These are phyloP conservation scores for Arrhamphus sclerolepis DNA, from an alignment of 2,797 vertebrate species.

Conservation along the genomic window DNA sequence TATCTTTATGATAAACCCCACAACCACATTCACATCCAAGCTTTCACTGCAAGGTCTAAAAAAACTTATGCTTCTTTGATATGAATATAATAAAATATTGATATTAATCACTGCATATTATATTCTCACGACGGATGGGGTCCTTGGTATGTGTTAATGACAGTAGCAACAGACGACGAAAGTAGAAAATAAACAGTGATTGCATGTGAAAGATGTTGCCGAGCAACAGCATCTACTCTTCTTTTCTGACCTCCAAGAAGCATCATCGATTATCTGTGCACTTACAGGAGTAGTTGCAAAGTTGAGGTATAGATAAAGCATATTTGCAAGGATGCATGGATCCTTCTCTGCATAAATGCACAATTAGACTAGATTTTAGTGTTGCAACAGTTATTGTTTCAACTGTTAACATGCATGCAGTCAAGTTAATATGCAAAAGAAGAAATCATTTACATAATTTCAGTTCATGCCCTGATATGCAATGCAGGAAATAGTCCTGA, in stretches of 20 bases:
- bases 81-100: neutral
- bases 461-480: conserved; percentile 26
- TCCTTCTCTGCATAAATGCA: conserved; percentile 33
- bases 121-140: too few relatives aligned
- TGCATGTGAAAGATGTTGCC: conserved; percentile 56
- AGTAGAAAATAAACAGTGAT: neutral
- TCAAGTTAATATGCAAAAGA: conserved; percentile 18
- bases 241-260: neutral
- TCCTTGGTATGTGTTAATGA: too few relatives aligned
- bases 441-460: conserved; percentile 2
- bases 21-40: neutral
- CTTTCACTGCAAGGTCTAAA: conserved; percentile 16
- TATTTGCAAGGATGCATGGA: conserved; percentile 34
- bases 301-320: conserved; percentile 2
- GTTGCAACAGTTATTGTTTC: conserved; percentile 2
- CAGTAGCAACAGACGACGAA: neutral
- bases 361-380: conserved; percentile 12
- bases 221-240: conserved; percentile 61
- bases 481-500: conserved; percentile 5
- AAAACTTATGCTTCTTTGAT: neutral
- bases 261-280: conserved; percentile 4
- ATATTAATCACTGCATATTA: neutral
- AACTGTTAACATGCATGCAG: conserved; percentile 26
- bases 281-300: neutral
- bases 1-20: conserved; percentile 21